phyloP scores from a whole-genome alignment of 92 coral and sea anemone genomes.

The Chrysogorgia sp. region DNA sequence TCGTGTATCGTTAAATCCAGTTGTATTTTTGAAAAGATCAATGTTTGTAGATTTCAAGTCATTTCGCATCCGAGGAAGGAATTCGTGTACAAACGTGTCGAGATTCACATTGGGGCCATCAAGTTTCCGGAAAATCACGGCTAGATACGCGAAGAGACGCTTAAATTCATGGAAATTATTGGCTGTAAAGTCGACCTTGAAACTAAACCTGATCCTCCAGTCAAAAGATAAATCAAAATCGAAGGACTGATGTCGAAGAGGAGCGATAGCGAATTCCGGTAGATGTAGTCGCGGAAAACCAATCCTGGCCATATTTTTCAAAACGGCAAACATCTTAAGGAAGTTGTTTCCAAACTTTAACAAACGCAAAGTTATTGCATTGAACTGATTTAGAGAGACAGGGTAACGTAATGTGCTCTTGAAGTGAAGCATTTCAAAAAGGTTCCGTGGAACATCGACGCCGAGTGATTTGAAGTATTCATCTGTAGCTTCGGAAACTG shows the following conservation, averaged over 20 bases:
- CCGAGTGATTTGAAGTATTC: constrained; percentile 75
- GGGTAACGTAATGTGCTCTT: constrained; percentile 72
- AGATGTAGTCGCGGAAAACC: constrained; percentile 67
- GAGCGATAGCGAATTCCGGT: constrained; percentile 62
- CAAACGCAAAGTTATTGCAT: constrained; percentile 56
- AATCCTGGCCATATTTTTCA: constrained; percentile 64
- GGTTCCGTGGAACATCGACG: constrained; percentile 66
- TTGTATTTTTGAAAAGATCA: constrained; percentile 32
- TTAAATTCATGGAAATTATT: constrained; percentile 63
- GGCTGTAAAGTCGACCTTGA: constrained; percentile 64
- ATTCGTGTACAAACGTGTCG: constrained; percentile 64
- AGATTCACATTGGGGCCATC: constrained; percentile 68
- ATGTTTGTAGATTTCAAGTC: constrained; percentile 46
- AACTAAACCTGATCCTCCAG: constrained; percentile 74
- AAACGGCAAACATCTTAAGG: constrained; percentile 70
- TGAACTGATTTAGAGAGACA: constrained; percentile 74
- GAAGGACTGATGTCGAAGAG: constrained; percentile 46
- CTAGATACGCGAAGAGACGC: constrained; percentile 57
- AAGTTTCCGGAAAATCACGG: constrained; percentile 66
- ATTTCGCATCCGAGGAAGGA: constrained; percentile 66
- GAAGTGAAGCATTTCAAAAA: constrained; percentile 78
- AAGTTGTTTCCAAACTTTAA: constrained; percentile 73
- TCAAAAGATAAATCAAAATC: constrained; percentile 80
- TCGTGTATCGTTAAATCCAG: background rate
- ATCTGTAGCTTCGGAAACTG: constrained; percentile 70